phyloP scores from a whole-genome alignment of 2,888 invertebrate species.

The Dicyrtoma fusca region DNA sequence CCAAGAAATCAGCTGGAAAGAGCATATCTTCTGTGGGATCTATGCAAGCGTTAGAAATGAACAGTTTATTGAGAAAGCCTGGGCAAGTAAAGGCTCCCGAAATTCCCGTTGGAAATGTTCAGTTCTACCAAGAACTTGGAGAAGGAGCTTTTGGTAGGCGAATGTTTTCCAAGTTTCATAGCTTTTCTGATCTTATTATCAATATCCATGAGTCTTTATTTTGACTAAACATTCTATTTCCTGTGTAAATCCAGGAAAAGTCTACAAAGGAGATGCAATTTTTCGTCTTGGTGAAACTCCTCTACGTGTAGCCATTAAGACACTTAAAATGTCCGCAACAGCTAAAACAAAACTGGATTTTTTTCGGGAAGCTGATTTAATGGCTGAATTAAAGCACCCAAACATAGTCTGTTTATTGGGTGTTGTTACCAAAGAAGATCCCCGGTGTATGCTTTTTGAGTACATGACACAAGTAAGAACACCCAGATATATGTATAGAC shows the following conservation, averaged over 20 bases:
- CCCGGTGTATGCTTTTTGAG: conserved; percentile 95
- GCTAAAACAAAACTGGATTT: conserved; percentile 84
- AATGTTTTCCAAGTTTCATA: background rate
- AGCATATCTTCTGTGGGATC: conserved; percentile 48
- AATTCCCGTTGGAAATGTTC: conserved; percentile 80
- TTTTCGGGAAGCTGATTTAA: conserved; percentile 88
- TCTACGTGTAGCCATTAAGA: conserved; percentile 88
- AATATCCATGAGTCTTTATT: too few relatives aligned
- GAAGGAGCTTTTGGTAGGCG: conserved; percentile 88
- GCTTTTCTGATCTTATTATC: too few relatives aligned
- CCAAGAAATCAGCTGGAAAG: conserved; percentile 39
- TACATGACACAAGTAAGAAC: conserved; percentile 78
- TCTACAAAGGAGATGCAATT: conserved; percentile 86
- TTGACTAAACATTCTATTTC: conserved; percentile 22
- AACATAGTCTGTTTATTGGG: conserved; percentile 95
- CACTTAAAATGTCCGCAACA: conserved; percentile 88
- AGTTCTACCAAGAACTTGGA: conserved; percentile 87
- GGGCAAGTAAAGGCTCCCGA: conserved; percentile 72
- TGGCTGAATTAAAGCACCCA: conserved; percentile 91
- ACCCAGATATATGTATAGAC: too few relatives aligned
- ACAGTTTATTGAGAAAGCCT: conserved; percentile 70
- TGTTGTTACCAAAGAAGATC: conserved; percentile 84
- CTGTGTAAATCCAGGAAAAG: conserved; percentile 68
- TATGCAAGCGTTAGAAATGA: conserved; percentile 74
- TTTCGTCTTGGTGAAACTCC: conserved; percentile 66